Conservation (phyloP, 2,113 vertebrate genomes). For the Paradoxurus hermaphroditus region DNA sequence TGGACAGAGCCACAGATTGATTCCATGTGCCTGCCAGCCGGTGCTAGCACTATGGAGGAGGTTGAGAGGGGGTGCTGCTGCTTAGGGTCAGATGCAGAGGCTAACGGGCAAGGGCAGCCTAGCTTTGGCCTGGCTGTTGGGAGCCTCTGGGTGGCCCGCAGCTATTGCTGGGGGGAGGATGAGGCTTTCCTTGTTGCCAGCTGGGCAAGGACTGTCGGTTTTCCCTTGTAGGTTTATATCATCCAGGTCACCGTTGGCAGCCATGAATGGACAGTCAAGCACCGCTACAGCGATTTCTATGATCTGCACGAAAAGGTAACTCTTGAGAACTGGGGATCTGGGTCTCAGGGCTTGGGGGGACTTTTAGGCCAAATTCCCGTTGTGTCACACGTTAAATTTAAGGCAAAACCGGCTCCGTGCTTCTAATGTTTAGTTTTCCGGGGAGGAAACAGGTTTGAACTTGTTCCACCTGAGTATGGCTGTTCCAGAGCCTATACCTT, state of each 20-base stretch:
- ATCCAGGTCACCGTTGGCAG: conserved; percentile 92
- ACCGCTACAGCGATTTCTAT: conserved; percentile 97
- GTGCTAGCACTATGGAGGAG: not conserved
- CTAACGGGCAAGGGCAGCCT: not conserved
- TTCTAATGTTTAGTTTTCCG: not conserved
- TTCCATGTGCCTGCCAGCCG: not conserved
- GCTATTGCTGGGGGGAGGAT: not conserved
- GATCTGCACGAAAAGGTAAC: conserved; percentile 97
- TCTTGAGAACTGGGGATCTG: not conserved
- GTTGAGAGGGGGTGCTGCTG: not conserved
- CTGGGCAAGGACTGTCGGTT: not conserved
- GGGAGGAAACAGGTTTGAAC: not conserved
- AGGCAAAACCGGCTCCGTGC: not conserved
- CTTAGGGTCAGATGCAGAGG: not conserved
- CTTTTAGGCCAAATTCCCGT: not conserved
- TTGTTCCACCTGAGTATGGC: not conserved
- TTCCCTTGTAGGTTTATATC: conserved; percentile 91
- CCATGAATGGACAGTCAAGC: conserved; percentile 95
- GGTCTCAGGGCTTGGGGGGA: not conserved
- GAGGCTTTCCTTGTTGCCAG: not conserved
- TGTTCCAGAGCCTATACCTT: not conserved
- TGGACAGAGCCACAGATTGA: not conserved
- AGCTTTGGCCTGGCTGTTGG: not conserved
- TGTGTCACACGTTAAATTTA: conserved; percentile 22
- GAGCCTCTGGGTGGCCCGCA: not conserved